These are phyloP conservation scores for Sardina pilchardus DNA, from an alignment of 2,113 vertebrate species.

Conservation along the genomic window DNA sequence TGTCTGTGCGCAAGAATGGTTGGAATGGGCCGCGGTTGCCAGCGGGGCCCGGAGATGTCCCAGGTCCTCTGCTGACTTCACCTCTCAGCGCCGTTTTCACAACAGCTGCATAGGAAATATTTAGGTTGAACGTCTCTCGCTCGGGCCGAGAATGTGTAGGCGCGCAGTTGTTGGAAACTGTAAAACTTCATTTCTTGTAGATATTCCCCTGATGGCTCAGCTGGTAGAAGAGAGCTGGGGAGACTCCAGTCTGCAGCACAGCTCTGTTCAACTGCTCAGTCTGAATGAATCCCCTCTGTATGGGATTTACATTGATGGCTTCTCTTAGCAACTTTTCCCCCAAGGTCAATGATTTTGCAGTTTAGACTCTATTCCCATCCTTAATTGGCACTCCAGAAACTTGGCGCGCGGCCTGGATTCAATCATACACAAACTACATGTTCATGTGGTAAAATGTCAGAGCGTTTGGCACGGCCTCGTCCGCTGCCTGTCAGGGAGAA, in stretches of 20 bases:
- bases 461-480: not conserved
- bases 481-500: not conserved
- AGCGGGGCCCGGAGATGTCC: constrained; percentile 30
- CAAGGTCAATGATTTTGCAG: constrained; percentile 8
- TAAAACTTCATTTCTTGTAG: not conserved
- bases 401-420: not conserved
- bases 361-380: not conserved
- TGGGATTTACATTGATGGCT: constrained; percentile 1
- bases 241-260: not conserved
- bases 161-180: not conserved
- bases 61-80: constrained; percentile 34
- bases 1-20: constrained; percentile 49
- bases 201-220: not conserved
- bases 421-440: not conserved
- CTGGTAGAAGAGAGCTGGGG: not conserved
- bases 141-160: not conserved
- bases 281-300: not conserved
- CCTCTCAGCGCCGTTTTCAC: not conserved
- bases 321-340: not conserved
- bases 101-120: constrained; percentile 2
- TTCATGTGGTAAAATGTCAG: not conserved
- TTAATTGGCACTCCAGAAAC: not conserved
- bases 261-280: not conserved
- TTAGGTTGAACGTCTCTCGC: not conserved
- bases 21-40: constrained; percentile 39